Percentiles rank a stretch among this genome's conserved stretches.
Evolutionary conservation across 2,797 vertebrate genomes (phyloP).

Genomic region (Podargus strigoides): DNA sequence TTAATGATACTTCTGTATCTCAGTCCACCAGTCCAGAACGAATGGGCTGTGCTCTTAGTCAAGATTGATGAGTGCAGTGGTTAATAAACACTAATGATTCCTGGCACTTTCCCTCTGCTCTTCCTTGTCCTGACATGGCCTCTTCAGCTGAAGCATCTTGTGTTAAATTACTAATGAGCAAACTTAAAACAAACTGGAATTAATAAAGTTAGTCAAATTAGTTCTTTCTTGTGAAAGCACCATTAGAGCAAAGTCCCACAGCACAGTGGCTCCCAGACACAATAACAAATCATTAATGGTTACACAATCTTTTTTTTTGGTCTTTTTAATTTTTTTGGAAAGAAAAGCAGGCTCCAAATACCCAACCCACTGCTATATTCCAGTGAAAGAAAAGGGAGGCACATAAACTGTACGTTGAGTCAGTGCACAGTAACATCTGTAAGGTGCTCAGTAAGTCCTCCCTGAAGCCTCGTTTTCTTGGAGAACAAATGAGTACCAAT

Average conservation of each 20-base stretch:
- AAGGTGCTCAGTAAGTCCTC: background rate
- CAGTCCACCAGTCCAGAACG: constrained; percentile 65
- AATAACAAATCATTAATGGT: constrained; percentile 36
- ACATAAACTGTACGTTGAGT: background rate
- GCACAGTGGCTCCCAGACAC: constrained; percentile 22
- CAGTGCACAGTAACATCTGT: background rate
- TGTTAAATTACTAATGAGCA: constrained; percentile 69
- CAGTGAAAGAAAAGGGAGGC: background rate
- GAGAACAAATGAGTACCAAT: constrained; percentile 12
- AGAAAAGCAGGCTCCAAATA: background rate
- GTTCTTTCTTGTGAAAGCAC: constrained; percentile 54
- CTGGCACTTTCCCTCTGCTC: constrained; percentile 70
- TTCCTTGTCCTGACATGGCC: constrained; percentile 64
- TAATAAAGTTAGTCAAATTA: constrained; percentile 62
- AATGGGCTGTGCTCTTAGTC: constrained; percentile 63
- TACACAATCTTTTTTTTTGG: background rate
- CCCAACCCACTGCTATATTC: background rate
- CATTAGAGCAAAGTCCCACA: constrained; percentile 48
- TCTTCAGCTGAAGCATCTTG: constrained; percentile 60
- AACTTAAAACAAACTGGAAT: constrained; percentile 69
- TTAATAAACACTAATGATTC: constrained; percentile 73
- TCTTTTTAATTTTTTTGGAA: background rate
- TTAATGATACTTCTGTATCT: constrained; percentile 64
- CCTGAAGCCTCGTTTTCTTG: background rate
- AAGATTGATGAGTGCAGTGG: constrained; percentile 65